Percentiles rank a stretch among this genome's conserved stretches.
These are phyloP conservation scores for Cosmopolites sordidus DNA, from an alignment of 2,888 invertebrate genomes.

Conservation along the genomic window DNA sequence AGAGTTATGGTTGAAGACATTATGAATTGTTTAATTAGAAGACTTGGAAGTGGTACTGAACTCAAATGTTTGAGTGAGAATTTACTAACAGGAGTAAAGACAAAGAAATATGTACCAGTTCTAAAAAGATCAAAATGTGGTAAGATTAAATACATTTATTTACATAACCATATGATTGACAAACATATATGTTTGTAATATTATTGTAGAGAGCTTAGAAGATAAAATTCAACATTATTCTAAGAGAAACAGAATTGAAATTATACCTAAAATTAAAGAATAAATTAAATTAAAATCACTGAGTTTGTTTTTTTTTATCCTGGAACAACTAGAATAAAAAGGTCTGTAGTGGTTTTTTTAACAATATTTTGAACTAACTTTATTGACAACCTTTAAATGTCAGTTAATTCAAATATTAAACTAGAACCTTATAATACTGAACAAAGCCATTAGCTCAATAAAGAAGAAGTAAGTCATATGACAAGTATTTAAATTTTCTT, in stretches of 20 bases:
- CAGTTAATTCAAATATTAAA: too few relatives aligned
- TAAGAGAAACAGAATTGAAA: conserved; percentile 55
- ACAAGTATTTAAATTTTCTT: too few relatives aligned
- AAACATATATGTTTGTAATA: too few relatives aligned
- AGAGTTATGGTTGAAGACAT: conserved; percentile 57
- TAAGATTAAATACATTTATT: conserved; percentile 48
- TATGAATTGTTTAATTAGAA: conserved; percentile 43
- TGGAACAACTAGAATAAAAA: conserved; percentile 24
- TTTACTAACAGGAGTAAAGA: conserved; percentile 63
- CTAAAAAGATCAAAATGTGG: conserved; percentile 74
- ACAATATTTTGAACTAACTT: too few relatives aligned
- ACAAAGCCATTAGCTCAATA: too few relatives aligned
- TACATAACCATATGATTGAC: background rate
- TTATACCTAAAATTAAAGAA: conserved; percentile 15
- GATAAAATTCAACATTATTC: conserved; percentile 71
- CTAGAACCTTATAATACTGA: too few relatives aligned
- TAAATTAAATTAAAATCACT: background rate
- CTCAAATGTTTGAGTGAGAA: conserved; percentile 52
- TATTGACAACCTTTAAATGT: too few relatives aligned
- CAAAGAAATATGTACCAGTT: conserved; percentile 68
- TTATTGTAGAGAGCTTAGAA: conserved; percentile 72
- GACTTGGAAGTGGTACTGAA: too few relatives aligned
- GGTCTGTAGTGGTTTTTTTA: too few relatives aligned
- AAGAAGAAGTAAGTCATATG: too few relatives aligned
- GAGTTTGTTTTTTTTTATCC: conserved; percentile 10